Percentiles rank a stretch among this genome's conserved stretches.
Conservation (phyloP, 2,797 vertebrate species). For the Gallirallus australis region DNA sequence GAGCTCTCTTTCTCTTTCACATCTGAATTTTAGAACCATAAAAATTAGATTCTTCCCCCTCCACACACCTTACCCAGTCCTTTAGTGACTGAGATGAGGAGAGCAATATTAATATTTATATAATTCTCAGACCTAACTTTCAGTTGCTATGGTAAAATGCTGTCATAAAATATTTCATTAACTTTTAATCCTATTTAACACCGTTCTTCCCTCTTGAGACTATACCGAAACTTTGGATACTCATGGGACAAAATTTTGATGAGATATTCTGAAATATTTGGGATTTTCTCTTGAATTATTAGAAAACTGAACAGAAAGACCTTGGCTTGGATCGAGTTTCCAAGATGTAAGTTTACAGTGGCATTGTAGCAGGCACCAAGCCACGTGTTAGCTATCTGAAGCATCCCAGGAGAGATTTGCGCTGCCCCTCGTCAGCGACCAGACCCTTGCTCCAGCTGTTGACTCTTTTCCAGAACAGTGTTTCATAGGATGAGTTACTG, state of each 20-base stretch:
- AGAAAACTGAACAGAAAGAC: background rate
- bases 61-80: background rate
- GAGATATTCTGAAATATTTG: slow-evolving; percentile 17
- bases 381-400: accelerated
- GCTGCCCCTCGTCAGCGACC: accelerated
- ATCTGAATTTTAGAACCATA: slow-evolving; percentile 65
- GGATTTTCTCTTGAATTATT: background rate
- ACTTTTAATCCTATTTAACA: slow-evolving; percentile 72
- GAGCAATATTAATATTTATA: slow-evolving; percentile 71
- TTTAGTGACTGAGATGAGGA: slow-evolving; percentile 53
- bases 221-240: background rate
- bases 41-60: slow-evolving; percentile 62
- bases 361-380: background rate
- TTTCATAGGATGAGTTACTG: background rate
- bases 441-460: background rate
- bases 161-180: slow-evolving; percentile 76
- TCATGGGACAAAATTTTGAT: background rate
- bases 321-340: background rate
- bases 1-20: slow-evolving; percentile 61
- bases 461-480: background rate
- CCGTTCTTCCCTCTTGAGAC: background rate
- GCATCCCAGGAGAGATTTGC: background rate
- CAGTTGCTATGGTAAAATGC: slow-evolving; percentile 66
- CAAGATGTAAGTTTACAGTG: background rate
- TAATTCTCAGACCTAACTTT: slow-evolving; percentile 46